phyloP scores from a whole-genome alignment of 1,140 invertebrate species.

The Agrilus planipennis region DNA sequence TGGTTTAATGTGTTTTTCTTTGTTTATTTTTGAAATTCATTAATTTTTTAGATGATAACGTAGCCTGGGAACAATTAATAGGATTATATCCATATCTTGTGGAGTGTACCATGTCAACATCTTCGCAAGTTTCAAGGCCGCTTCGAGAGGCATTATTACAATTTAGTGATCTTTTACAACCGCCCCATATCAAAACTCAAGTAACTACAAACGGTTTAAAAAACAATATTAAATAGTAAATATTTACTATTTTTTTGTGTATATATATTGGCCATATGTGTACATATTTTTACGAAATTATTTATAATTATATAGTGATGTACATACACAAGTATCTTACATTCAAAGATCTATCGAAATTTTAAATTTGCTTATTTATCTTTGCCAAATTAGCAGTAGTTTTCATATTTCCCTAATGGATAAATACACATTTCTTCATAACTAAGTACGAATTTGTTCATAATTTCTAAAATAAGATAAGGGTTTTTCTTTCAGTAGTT shows the following conservation, averaged over 20 bases:
- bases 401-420: too few relatives aligned
- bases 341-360: too few relatives aligned
- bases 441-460: too few relatives aligned
- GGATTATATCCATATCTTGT: conserved; percentile 82
- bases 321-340: too few relatives aligned
- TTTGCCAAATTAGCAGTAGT: too few relatives aligned
- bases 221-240: background rate
- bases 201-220: conserved; percentile 10
- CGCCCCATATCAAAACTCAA: conserved; percentile 36
- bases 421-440: too few relatives aligned
- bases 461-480: too few relatives aligned
- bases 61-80: conserved; percentile 88
- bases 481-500: too few relatives aligned
- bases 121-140: conserved; percentile 66
- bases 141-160: conserved; percentile 77
- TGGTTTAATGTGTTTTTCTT: conserved; percentile 16
- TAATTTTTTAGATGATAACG: conserved; percentile 57
- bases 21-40: conserved; percentile 3
- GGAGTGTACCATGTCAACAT: conserved; percentile 70
- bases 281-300: too few relatives aligned
- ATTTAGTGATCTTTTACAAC: conserved; percentile 73
- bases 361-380: too few relatives aligned
- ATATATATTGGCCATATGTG: background rate
- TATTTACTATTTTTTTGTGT: background rate
- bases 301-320: too few relatives aligned